Conservation (phyloP, 2,113 vertebrate genomes). For the Bombycilla garrulus region DNA sequence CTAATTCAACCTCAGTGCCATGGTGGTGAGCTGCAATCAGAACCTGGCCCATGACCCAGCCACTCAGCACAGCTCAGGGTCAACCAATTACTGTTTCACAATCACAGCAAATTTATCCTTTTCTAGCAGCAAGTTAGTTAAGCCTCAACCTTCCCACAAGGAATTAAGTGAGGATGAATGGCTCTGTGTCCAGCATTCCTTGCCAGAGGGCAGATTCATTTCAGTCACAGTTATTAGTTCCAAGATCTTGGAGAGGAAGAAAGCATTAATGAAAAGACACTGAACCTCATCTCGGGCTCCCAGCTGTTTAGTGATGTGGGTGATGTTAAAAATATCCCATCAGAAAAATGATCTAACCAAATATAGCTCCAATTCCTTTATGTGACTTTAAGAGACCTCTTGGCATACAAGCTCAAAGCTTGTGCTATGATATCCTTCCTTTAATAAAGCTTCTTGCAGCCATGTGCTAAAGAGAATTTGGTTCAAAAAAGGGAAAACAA, state of each 20-base stretch:
- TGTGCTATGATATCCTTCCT: constrained; percentile 1
- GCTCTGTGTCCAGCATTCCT: background rate
- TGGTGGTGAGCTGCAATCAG: background rate
- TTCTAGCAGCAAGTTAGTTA: constrained; percentile 36
- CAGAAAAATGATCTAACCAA: constrained; percentile 28
- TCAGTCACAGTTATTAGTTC: constrained; percentile 40
- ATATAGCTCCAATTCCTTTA: background rate
- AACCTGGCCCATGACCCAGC: background rate
- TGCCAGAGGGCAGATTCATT: background rate
- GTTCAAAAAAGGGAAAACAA: background rate
- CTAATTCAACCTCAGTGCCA: background rate
- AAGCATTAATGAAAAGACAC: constrained; percentile 17
- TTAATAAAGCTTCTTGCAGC: constrained; percentile 50
- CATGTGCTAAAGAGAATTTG: constrained; percentile 27
- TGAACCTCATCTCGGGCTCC: background rate
- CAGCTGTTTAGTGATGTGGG: background rate
- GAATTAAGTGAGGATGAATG: background rate
- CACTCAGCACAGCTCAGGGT: background rate
- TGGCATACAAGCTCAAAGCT: constrained; percentile 13
- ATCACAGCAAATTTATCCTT: background rate
- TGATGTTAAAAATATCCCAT: constrained; percentile 64
- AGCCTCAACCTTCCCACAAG: background rate
- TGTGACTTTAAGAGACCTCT: constrained; percentile 25
- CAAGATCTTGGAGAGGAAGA: constrained; percentile 25
- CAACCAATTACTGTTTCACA: background rate